Conservation (phyloP, 1,140 invertebrate species). For the Papilio helenus region DNA sequence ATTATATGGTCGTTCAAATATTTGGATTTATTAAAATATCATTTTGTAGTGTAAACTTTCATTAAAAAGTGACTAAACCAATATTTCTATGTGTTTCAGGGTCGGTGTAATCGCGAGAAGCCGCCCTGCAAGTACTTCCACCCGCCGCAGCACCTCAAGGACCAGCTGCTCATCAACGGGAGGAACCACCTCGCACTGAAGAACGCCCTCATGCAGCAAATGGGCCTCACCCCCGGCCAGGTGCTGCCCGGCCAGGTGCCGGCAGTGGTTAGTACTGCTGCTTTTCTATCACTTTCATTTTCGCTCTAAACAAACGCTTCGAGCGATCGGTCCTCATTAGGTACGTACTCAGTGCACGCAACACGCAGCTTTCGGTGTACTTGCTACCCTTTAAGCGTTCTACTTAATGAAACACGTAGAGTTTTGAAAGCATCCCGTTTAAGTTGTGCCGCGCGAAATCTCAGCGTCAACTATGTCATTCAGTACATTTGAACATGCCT, state of each 20-base stretch:
- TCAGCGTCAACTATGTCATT: constrained; percentile 7
- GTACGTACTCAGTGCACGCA: constrained; percentile 72
- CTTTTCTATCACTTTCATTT: constrained; percentile 41
- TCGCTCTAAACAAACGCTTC: constrained; percentile 55
- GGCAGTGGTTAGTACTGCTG: constrained; percentile 89
- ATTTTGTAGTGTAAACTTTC: not conserved
- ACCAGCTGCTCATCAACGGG: constrained; percentile 99
- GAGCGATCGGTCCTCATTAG: constrained; percentile 76
- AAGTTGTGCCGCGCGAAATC: constrained; percentile 62
- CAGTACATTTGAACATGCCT: constrained; percentile 42
- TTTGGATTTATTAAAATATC: not conserved
- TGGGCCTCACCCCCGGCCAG: constrained; percentile 94
- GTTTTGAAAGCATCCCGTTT: constrained; percentile 59
- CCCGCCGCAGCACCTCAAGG: constrained; percentile 99
- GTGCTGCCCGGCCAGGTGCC: constrained; percentile 95
- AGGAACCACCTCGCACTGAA: constrained; percentile 99
- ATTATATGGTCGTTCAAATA: too few species aligned
- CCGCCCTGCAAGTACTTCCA: constrained; percentile 99
- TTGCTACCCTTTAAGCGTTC: constrained; percentile 65
- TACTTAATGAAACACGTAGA: constrained; percentile 68
- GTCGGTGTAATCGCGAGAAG: constrained; percentile 99
- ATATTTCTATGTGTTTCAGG: constrained; percentile 86
- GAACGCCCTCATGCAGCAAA: constrained; percentile 97
- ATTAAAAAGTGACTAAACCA: not conserved
- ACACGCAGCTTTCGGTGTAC: constrained; percentile 78